phyloP scores from a whole-genome alignment of 2,113 vertebrate species.

The Abramis brama region DNA sequence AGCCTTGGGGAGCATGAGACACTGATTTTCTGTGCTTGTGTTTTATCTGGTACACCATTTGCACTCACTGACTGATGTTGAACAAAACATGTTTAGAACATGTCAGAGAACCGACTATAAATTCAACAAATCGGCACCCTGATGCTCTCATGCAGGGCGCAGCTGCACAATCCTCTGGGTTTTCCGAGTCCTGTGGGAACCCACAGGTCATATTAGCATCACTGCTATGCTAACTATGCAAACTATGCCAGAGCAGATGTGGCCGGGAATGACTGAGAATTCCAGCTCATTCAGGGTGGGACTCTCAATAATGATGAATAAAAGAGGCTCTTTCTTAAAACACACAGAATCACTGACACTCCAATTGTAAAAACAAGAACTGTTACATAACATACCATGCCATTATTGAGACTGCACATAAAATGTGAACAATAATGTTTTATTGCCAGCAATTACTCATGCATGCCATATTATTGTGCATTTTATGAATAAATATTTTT shows the following conservation, averaged over 20 bases:
- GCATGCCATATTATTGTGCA: not conserved
- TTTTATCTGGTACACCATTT: not conserved
- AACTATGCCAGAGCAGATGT: slow-evolving; percentile 28
- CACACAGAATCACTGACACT: not conserved
- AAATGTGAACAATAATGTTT: not conserved
- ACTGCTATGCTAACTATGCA: slow-evolving; percentile 38
- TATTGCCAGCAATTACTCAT: not conserved
- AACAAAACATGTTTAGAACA: not conserved
- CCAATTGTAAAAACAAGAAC: not conserved
- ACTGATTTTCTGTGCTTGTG: not conserved
- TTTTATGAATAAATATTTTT: no score
- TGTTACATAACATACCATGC: not conserved
- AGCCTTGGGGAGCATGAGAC: not conserved
- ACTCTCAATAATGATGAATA: not conserved
- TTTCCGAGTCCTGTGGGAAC: slow-evolving; percentile 14
- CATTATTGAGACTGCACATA: not conserved
- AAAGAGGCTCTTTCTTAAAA: slow-evolving; percentile 15
- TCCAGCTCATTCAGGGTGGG: not conserved
- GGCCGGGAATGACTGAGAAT: not conserved
- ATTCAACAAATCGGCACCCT: not conserved
- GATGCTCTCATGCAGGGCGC: not conserved
- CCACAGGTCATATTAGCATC: slow-evolving; percentile 38
- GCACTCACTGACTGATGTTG: not conserved
- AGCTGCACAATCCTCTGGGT: slow-evolving; percentile 12
- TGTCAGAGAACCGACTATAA: not conserved